Evolutionary conservation across 2,888 invertebrate genomes (phyloP).

Genomic region (Cordilura impudica): DNA sequence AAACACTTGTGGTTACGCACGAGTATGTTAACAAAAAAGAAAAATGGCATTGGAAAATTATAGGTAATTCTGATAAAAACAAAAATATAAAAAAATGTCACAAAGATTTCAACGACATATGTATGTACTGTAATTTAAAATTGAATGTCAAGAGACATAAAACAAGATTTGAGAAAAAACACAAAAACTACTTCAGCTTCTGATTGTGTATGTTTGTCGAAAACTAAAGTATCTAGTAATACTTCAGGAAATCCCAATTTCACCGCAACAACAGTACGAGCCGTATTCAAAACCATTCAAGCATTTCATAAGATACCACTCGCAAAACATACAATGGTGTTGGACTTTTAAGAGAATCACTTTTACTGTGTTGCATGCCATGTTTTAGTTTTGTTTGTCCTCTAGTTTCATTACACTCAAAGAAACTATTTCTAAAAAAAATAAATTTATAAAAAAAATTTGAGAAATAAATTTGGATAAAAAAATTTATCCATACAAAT

Average conservation of each 20-base stretch:
- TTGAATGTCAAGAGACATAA: too few relatives aligned
- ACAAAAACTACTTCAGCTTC: not conserved
- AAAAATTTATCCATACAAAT: not conserved
- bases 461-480: too few relatives aligned
- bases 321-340: not conserved
- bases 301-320: not conserved
- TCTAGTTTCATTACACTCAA: not conserved
- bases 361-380: not conserved
- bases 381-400: not conserved
- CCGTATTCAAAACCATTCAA: not conserved
- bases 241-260: not conserved
- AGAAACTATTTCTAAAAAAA: too few relatives aligned
- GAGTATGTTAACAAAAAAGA: too few relatives aligned
- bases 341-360: not conserved
- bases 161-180: not conserved
- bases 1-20: too few relatives aligned
- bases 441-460: too few relatives aligned
- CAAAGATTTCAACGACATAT: too few relatives aligned
- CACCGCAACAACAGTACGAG: not conserved
- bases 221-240: not conserved
- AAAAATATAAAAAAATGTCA: too few relatives aligned
- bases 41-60: too few relatives aligned
- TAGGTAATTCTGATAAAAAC: too few relatives aligned
- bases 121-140: too few relatives aligned
- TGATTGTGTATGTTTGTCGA: not conserved